These are phyloP conservation scores for Hoplias malabaricus DNA, from an alignment of 2,113 vertebrate species.

Conservation along the genomic window DNA sequence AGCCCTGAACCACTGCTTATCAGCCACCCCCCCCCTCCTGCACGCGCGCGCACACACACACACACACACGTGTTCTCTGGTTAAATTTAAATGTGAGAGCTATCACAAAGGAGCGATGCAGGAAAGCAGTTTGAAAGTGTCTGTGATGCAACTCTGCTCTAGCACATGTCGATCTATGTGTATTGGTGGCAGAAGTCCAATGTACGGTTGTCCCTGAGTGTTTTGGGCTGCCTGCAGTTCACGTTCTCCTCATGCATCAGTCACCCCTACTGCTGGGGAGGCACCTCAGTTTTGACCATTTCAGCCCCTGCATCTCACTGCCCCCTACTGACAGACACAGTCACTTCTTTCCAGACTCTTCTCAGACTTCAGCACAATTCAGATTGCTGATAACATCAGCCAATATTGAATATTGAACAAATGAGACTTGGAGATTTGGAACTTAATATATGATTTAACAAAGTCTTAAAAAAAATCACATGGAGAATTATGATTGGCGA, in stretches of 20 bases:
- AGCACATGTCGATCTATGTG: slow-evolving; percentile 68
- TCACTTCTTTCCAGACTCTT: not conserved
- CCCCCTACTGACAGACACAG: slow-evolving; percentile 16
- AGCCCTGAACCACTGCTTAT: slow-evolving; percentile 53
- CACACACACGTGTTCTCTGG: slow-evolving; percentile 8
- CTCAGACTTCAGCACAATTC: too few species aligned
- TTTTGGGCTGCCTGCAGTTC: not conserved
- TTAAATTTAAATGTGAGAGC: slow-evolving; percentile 48
- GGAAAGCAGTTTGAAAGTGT: slow-evolving; percentile 53
- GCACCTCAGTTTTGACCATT: not conserved
- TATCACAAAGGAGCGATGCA: slow-evolving; percentile 57
- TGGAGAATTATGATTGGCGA: too few species aligned
- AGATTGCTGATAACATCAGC: too few species aligned
- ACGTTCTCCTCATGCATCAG: not conserved
- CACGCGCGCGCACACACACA: not conserved
- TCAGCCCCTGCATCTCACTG: not conserved
- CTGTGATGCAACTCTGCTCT: slow-evolving; percentile 66
- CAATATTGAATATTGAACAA: too few species aligned
- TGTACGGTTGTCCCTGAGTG: slow-evolving; percentile 49
- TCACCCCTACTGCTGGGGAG: not conserved
- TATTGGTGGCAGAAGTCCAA: slow-evolving; percentile 62
- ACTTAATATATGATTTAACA: too few species aligned
- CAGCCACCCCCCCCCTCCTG: slow-evolving; percentile 45
- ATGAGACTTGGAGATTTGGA: too few species aligned
- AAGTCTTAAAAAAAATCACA: too few species aligned